Base-by-base conservation (phyloP, 2,797 vertebrate species). In the Tokudaia muenninki region DNA sequence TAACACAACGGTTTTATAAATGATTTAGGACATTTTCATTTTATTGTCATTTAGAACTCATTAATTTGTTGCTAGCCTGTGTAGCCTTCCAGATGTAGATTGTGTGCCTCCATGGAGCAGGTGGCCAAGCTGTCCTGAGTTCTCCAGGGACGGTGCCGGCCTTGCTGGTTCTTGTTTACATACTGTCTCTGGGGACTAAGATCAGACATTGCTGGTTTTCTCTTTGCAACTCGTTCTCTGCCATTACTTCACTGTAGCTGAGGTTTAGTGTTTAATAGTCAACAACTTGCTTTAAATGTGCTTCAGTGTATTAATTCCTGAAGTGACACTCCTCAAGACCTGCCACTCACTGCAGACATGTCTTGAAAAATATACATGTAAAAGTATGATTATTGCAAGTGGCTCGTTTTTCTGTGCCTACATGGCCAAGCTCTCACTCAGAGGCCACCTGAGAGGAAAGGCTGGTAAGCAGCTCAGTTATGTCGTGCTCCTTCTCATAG, bases 21-120 rank as follows among this genome's bases (percentile, higher is more conserved):
- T 89, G 44, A 22, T 34, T 91, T 93, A 77, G 82, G 37, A 94
- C 78, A 26, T 88, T 61, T 78, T 94, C 61, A 31, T 96, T 89
- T 94, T 92, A 14, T 31, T 96, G 22, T 79, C 55, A 44, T 88
- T 94, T 44, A 89, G 72, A 94, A 91, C 21, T 82, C 52, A 37
- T 63, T 77, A 63, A 41, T 94, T 80, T 94, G 93, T 92, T 59
- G 61, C 84, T 81, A 21, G 41, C 91, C 94, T 81, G 17, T 37
- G 87, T 93, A 31, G 63, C 57, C 82, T 92, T 34, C 29, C 52
- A 57, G 65, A 44, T 74, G 77, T 74, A 78, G 95, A 41, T 2
- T 92, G 17, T 80, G 16, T 86, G 37, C 72, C 88, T 44, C 80
- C 57, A 34, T 91, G 80, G 79, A 16, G 67, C 41, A 41, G 90